phyloP scores from a whole-genome alignment of 2,888 invertebrate species.

The Ectropis crepuscularia region DNA sequence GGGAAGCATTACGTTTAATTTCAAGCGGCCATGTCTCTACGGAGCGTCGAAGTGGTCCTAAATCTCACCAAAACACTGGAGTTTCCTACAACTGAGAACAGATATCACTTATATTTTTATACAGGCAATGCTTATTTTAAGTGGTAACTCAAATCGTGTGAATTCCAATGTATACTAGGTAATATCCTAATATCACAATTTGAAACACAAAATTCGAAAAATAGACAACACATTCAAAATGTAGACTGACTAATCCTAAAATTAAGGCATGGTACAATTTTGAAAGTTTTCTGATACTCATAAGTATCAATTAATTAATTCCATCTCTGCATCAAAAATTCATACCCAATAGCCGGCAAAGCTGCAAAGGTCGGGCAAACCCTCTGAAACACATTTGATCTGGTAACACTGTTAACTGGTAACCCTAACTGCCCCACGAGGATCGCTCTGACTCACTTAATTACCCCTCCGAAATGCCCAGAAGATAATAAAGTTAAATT shows the following conservation, averaged over 20 bases:
- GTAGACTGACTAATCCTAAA: too few relatives aligned
- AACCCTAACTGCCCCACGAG: slow-evolving; percentile 47
- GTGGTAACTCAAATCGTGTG: too few relatives aligned
- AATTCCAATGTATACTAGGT: too few relatives aligned
- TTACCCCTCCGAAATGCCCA: slow-evolving; percentile 64
- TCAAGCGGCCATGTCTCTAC: slow-evolving; percentile 33
- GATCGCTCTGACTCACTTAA: slow-evolving; percentile 60
- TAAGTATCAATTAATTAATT: background rate
- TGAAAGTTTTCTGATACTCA: too few relatives aligned
- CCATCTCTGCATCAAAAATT: background rate
- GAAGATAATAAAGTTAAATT: slow-evolving; percentile 73
- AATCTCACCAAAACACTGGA: slow-evolving; percentile 37
- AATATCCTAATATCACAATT: too few relatives aligned
- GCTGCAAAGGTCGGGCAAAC: slow-evolving; percentile 13
- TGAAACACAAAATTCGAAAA: too few relatives aligned
- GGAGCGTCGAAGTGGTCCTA: slow-evolving; percentile 36
- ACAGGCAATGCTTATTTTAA: too few relatives aligned
- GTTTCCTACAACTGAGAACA: slow-evolving; percentile 32
- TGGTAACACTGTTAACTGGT: slow-evolving; percentile 20
- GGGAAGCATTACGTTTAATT: slow-evolving; percentile 38
- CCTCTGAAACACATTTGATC: slow-evolving; percentile 18
- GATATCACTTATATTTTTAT: slow-evolving; percentile 22
- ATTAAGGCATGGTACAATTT: too few relatives aligned
- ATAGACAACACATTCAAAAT: too few relatives aligned
- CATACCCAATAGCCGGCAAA: slow-evolving; percentile 9